phyloP scores from a whole-genome alignment of 2,888 invertebrate genomes.

The Alviniconcha strummeri region DNA sequence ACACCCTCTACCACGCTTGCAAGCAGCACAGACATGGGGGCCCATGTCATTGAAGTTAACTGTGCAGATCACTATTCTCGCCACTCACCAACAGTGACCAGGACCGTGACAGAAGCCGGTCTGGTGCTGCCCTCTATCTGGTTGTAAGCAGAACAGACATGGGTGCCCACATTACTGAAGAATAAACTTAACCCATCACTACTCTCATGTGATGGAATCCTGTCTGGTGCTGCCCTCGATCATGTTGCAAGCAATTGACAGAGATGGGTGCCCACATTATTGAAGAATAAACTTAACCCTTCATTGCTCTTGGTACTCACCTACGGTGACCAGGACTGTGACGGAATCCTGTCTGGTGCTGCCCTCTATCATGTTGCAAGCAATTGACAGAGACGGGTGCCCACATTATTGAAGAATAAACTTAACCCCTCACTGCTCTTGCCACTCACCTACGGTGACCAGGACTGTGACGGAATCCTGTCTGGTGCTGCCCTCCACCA shows the following conservation, averaged over 20 bases:
- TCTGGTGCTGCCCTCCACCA: background rate
- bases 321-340: background rate
- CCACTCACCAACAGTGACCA: conserved; percentile 1
- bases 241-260: no score
- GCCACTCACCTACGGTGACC: conserved; percentile 8
- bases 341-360: background rate
- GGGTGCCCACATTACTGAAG: background rate
- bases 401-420: no score
- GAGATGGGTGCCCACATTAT: no score
- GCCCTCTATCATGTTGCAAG: background rate
- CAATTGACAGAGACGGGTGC: background rate
- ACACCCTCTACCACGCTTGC: no score
- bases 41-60: no score
- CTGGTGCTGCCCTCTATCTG: background rate
- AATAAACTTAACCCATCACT: background rate
- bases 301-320: no score
- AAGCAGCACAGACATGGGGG: no score
- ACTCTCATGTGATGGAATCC: no score
- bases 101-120: background rate
- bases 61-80: no score
- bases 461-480: background rate
- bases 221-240: no score
- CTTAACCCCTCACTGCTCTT: no score
- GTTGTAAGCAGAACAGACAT: background rate
- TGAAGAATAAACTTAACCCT: no score